phyloP scores from a whole-genome alignment of 92 coral and sea anemone species.

The Desmophyllum pertusum region DNA sequence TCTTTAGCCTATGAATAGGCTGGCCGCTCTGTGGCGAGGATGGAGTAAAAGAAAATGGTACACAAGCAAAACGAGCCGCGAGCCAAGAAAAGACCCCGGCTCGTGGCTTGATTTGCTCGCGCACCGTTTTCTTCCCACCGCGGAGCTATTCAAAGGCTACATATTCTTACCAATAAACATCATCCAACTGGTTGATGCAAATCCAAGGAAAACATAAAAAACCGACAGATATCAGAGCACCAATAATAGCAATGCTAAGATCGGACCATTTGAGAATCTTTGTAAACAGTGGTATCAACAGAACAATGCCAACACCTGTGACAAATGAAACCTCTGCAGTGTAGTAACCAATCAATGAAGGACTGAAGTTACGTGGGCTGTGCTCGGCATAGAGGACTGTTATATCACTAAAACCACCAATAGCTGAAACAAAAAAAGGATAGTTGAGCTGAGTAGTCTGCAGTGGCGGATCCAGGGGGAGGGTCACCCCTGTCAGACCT shows the following conservation, averaged over 20 bases:
- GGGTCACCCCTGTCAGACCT: not conserved
- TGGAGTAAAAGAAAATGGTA: too few relatives aligned
- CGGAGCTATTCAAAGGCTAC: not conserved
- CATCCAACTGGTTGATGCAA: slow-evolving; percentile 79
- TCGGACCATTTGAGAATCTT: slow-evolving; percentile 70
- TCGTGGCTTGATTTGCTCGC: too few relatives aligned
- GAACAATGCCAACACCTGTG: slow-evolving; percentile 77
- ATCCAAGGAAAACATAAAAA: slow-evolving; percentile 76
- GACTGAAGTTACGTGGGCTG: slow-evolving; percentile 78
- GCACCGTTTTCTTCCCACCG: too few relatives aligned
- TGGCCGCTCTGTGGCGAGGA: too few relatives aligned
- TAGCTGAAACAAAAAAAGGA: slow-evolving; percentile 58
- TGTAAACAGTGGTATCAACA: slow-evolving; percentile 81
- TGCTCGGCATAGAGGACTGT: slow-evolving; percentile 69
- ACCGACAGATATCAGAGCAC: slow-evolving; percentile 54
- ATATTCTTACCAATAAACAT: slow-evolving; percentile 82
- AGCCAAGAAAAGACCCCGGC: not conserved
- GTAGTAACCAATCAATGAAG: slow-evolving; percentile 83
- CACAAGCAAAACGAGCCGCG: not conserved
- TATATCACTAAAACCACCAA: slow-evolving; percentile 90
- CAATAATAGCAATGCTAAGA: slow-evolving; percentile 69
- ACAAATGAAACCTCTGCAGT: slow-evolving; percentile 69
- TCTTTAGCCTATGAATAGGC: not conserved
- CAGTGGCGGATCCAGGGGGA: too few relatives aligned
- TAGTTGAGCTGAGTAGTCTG: not conserved